These are phyloP conservation scores for Lordiphosa mommai DNA, from an alignment of 1,140 invertebrate genomes.

Conservation along the genomic window DNA sequence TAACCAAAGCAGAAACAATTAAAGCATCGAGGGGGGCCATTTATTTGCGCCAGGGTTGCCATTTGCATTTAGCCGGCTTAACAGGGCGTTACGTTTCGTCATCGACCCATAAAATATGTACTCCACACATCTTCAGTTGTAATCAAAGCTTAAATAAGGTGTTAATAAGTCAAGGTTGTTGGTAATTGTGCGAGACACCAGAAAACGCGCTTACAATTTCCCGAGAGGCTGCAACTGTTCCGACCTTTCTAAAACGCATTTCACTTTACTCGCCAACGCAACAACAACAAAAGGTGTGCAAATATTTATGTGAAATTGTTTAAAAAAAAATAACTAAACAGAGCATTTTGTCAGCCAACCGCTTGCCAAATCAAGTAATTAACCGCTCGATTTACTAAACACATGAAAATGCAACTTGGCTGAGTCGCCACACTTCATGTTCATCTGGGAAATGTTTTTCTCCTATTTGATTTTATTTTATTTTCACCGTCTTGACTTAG, in stretches of 20 bases:
- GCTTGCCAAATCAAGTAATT: conserved; percentile 75
- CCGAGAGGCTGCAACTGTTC: neutral
- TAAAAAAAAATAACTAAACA: conserved; percentile 25
- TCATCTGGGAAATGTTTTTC: conserved; percentile 33
- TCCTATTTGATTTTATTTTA: conserved; percentile 32
- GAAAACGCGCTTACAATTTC: neutral
- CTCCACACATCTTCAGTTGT: conserved; percentile 13
- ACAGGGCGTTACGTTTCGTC: conserved; percentile 74
- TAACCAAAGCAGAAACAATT: conserved; percentile 53
- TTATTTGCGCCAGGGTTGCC: conserved; percentile 67
- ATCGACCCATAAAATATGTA: conserved; percentile 47
- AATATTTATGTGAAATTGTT: conserved; percentile 63
- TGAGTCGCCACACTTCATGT: conserved; percentile 27
- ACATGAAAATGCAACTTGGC: conserved; percentile 50
- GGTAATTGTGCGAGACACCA: conserved; percentile 30
- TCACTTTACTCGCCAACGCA: conserved; percentile 41
- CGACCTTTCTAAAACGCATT: conserved; percentile 4
- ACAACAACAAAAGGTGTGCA: conserved; percentile 22
- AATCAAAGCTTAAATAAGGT: conserved; percentile 33
- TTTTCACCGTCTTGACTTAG: conserved; percentile 55
- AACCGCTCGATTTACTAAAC: conserved; percentile 74
- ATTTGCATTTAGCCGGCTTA: conserved; percentile 69
- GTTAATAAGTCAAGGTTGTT: conserved; percentile 68
- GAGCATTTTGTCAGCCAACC: conserved; percentile 40
- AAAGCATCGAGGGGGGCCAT: conserved; percentile 19